A percentile compares a stretch with the other conserved stretches of the same genome.
These are phyloP conservation scores for Liodrosophila aerea DNA, from an alignment of 2,888 invertebrate genomes.

Conservation along the genomic window DNA sequence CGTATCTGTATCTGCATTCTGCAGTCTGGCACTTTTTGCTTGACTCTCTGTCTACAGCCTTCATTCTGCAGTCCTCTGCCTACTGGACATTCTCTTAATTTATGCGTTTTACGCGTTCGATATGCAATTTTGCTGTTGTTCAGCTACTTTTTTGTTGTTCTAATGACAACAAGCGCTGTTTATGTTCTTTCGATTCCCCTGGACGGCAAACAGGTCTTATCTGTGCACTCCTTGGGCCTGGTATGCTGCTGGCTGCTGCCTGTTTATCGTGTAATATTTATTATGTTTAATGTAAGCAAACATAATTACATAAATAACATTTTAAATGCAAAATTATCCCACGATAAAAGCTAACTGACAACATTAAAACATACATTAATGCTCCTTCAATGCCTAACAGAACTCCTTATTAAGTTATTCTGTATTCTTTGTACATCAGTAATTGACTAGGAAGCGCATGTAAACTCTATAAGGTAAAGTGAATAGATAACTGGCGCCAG, in stretches of 20 bases:
- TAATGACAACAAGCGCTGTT: slow-evolving; percentile 63
- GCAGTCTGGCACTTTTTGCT: slow-evolving; percentile 46
- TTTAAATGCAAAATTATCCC: slow-evolving; percentile 60
- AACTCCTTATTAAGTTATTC: slow-evolving; percentile 23
- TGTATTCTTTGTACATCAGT: slow-evolving; percentile 11
- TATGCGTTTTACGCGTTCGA: slow-evolving; percentile 66
- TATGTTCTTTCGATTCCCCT: slow-evolving; percentile 33
- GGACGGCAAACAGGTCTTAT: slow-evolving; percentile 14
- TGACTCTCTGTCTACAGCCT: slow-evolving; percentile 19
- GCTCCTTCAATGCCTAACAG: slow-evolving; percentile 4
- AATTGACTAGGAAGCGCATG: slow-evolving; percentile 18
- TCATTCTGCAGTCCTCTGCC: slow-evolving; percentile 34
- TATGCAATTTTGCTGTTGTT: slow-evolving; percentile 64
- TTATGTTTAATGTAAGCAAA: slow-evolving; percentile 54
- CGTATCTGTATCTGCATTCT: slow-evolving; percentile 67
- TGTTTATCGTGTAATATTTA: slow-evolving; percentile 63
- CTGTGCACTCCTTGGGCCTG: slow-evolving; percentile 10
- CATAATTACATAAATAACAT: slow-evolving; percentile 64
- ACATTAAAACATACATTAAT: slow-evolving; percentile 41
- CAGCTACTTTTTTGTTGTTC: slow-evolving; percentile 20
- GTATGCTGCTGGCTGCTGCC: slow-evolving; percentile 7
- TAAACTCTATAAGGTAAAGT: neutral
- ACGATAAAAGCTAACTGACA: slow-evolving; percentile 31
- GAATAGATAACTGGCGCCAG: slow-evolving; percentile 10
- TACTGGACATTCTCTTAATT: slow-evolving; percentile 58